phyloP scores from a whole-genome alignment of 2,888 invertebrate genomes.

The Pasiphila rectangulata region DNA sequence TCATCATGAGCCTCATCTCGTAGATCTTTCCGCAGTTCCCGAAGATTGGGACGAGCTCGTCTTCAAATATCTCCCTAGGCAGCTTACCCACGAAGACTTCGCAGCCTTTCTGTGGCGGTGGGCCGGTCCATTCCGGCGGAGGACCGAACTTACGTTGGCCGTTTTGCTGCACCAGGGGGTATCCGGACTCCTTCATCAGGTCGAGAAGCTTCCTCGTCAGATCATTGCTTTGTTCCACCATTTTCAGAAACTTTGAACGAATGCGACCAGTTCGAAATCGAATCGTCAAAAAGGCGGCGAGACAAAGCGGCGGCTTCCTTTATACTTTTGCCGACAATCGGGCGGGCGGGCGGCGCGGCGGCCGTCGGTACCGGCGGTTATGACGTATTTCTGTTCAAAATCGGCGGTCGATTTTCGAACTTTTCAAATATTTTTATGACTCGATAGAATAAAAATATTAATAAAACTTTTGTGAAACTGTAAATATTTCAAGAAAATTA shows the following conservation, averaged over 20 bases:
- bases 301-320: constrained; percentile 63
- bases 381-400: constrained; percentile 51
- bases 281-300: constrained; percentile 52
- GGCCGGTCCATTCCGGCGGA: constrained; percentile 73
- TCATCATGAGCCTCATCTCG: constrained; percentile 91
- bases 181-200: constrained; percentile 72
- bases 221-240: constrained; percentile 49
- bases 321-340: constrained; percentile 71
- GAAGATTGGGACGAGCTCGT: constrained; percentile 88
- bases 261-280: constrained; percentile 26
- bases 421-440: constrained; percentile 1
- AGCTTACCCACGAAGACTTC: constrained; percentile 91
- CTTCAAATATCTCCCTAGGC: constrained; percentile 88
- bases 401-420: constrained; percentile 28
- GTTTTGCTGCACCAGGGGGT: constrained; percentile 86
- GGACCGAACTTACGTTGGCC: constrained; percentile 90
- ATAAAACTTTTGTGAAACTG: neutral
- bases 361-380: constrained; percentile 55
- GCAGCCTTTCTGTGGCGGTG: constrained; percentile 83
- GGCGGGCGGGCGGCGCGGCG: constrained; percentile 29
- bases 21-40: constrained; percentile 84
- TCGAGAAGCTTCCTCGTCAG: constrained; percentile 58
- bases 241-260: constrained; percentile 35
- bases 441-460: neutral
- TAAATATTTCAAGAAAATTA: neutral